These are phyloP conservation scores for Mobula birostris DNA, from an alignment of 2,113 vertebrate species.

Conservation along the genomic window DNA sequence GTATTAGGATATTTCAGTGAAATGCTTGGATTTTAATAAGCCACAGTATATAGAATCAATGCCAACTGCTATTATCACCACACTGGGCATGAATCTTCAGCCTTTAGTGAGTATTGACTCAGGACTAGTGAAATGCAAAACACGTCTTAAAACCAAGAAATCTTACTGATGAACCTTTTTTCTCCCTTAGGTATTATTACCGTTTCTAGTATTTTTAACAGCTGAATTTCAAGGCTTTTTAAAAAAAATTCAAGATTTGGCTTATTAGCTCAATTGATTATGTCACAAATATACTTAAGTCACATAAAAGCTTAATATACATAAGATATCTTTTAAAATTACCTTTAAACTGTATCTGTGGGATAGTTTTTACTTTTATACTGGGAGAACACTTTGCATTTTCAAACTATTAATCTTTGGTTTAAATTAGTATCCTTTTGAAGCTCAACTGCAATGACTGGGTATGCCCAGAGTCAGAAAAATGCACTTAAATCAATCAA, in stretches of 20 bases:
- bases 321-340: neutral
- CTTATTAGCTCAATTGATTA: neutral
- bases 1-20: neutral
- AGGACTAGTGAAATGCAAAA: neutral
- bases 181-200: neutral
- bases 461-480: neutral
- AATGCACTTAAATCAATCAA: neutral
- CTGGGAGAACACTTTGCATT: neutral
- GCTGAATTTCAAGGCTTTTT: neutral
- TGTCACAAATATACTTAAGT: neutral
- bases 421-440: neutral
- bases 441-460: neutral
- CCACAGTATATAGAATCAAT: neutral
- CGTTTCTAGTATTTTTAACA: neutral
- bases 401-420: neutral
- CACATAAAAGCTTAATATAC: neutral
- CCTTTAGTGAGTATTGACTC: too few species aligned
- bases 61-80: neutral
- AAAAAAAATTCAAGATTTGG: neutral
- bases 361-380: neutral
- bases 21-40: neutral
- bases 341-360: neutral
- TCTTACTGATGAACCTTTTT: neutral
- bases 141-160: neutral
- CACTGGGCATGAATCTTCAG: neutral